Percentiles rank a stretch among this genome's conserved stretches.
These are phyloP conservation scores for Huso huso DNA, from an alignment of 2,797 vertebrate genomes.

Conservation along the genomic window DNA sequence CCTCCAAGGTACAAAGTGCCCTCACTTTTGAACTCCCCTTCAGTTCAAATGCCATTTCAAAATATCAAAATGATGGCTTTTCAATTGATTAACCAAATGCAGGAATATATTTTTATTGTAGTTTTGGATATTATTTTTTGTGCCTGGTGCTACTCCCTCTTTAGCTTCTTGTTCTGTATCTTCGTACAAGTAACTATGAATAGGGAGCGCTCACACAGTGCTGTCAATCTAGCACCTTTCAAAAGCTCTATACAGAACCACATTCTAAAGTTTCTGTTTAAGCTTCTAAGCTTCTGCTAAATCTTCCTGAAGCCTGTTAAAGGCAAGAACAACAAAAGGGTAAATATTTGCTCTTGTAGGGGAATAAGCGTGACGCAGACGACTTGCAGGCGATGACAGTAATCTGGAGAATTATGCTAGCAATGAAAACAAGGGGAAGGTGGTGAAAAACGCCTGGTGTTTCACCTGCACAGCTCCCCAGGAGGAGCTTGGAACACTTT, in stretches of 20 bases:
- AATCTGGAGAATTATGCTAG: conserved; percentile 25
- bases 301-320: conserved; percentile 14
- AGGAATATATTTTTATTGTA: too few species aligned
- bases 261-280: not conserved
- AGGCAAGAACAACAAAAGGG: conserved; percentile 31
- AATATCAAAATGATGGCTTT: too few species aligned
- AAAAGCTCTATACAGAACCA: not conserved
- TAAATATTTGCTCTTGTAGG: conserved; percentile 33
- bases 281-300: not conserved
- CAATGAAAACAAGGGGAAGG: conserved; percentile 24
- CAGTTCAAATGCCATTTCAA: not conserved
- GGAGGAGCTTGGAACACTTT: not conserved
- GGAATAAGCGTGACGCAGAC: conserved; percentile 32
- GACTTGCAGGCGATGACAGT: conserved; percentile 28
- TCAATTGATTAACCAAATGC: too few species aligned
- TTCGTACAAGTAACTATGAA: not conserved
- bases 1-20: too few species aligned
- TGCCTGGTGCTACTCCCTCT: too few species aligned
- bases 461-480: conserved; percentile 18
- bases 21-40: too few species aligned
- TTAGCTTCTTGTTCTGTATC: too few species aligned
- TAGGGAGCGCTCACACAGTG: not conserved
- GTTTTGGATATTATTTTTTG: too few species aligned
- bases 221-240: not conserved
- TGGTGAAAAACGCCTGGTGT: conserved; percentile 18